Evolutionary conservation across 2,888 invertebrate species (phyloP).

Genomic region (Lithophane leautieri): DNA sequence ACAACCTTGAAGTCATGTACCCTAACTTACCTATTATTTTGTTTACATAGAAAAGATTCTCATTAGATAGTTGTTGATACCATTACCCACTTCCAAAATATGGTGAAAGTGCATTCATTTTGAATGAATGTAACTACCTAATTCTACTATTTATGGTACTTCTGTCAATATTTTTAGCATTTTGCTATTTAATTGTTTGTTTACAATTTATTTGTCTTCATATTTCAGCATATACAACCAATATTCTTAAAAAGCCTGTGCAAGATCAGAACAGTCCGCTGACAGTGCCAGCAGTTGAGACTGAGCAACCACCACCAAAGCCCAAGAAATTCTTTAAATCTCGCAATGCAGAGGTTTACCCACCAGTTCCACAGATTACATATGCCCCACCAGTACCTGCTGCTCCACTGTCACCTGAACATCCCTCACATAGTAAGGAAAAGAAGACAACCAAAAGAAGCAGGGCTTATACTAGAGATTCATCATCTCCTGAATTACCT

Average conservation of each 20-base stretch:
- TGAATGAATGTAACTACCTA: conserved; percentile 22
- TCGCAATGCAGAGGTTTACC: conserved; percentile 92
- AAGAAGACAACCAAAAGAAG: conserved; percentile 83
- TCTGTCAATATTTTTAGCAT: conserved; percentile 7
- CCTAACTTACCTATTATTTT: conserved; percentile 39
- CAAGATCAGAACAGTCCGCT: conserved; percentile 90
- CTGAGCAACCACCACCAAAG: conserved; percentile 91
- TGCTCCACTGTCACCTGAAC: conserved; percentile 86
- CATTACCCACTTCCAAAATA: conserved; percentile 32
- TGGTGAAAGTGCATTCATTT: conserved; percentile 69
- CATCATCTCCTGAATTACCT: conserved; percentile 87
- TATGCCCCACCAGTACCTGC: conserved; percentile 88
- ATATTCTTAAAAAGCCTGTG: conserved; percentile 85
- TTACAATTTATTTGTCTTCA: conserved; percentile 44
- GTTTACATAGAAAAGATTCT: conserved; percentile 57
- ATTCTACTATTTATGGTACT: conserved; percentile 43
- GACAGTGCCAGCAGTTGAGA: conserved; percentile 88
- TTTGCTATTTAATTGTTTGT: conserved; percentile 30
- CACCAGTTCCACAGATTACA: conserved; percentile 88
- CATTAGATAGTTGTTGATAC: conserved; percentile 59
- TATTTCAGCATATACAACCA: conserved; percentile 86
- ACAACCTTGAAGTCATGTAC: conserved; percentile 67
- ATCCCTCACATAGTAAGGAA: conserved; percentile 83
- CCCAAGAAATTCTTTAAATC: conserved; percentile 98
- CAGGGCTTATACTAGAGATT: conserved; percentile 84